These are phyloP conservation scores for Paradoxurus hermaphroditus DNA, from an alignment of 2,113 vertebrate genomes.

Conservation along the genomic window DNA sequence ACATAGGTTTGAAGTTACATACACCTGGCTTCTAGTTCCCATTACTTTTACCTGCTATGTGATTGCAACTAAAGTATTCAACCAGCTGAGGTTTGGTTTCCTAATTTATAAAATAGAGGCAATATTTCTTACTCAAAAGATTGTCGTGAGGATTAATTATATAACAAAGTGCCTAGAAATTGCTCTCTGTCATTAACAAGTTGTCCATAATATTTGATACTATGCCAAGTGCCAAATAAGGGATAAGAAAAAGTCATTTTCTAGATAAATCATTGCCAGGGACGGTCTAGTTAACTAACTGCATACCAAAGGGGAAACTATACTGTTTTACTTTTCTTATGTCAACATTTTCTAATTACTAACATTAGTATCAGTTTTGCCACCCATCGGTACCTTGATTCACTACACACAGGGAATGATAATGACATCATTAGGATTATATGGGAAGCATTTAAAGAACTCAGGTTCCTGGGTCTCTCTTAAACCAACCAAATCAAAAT, in stretches of 20 bases:
- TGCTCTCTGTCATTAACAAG: not conserved
- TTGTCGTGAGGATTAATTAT: not conserved
- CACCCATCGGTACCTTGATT: not conserved
- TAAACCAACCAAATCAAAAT: conserved; percentile 43
- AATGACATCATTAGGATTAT: conserved; percentile 25
- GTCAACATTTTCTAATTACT: conserved; percentile 39
- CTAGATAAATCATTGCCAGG: not conserved
- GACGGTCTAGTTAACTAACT: not conserved
- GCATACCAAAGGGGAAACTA: not conserved
- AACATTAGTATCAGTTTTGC: not conserved
- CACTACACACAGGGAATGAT: not conserved
- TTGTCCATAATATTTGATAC: not conserved
- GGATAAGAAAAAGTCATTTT: not conserved
- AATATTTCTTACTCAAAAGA: not conserved
- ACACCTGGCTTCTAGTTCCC: not conserved
- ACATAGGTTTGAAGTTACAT: not conserved
- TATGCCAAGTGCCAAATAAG: not conserved
- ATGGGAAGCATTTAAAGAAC: conserved; percentile 30
- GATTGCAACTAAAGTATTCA: not conserved
- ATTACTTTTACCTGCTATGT: not conserved
- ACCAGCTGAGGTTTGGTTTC: not conserved
- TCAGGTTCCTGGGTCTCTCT: conserved; percentile 5
- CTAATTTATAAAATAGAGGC: not conserved
- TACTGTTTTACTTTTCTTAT: conserved; percentile 21
- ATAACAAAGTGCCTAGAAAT: not conserved